A percentile compares a stretch with the other conserved stretches of the same genome.
These are phyloP conservation scores for Regulus satrapa DNA, from an alignment of 2,113 vertebrate genomes.

Conservation along the genomic window DNA sequence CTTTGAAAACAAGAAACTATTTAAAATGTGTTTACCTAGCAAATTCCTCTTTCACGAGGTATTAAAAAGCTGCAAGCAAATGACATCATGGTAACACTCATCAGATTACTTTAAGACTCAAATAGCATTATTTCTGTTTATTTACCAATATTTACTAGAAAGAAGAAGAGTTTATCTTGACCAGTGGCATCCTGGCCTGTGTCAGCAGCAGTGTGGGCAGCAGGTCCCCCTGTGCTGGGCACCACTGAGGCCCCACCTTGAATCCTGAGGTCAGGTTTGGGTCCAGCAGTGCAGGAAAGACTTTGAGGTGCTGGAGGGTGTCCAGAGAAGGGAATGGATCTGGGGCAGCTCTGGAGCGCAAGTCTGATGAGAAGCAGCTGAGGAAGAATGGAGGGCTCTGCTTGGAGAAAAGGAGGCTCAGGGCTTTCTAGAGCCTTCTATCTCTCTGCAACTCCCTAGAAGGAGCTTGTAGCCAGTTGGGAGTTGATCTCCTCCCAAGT, in stretches of 20 bases:
- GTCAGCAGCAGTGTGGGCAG: not conserved
- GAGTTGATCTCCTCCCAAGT: not conserved
- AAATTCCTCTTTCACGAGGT: not conserved
- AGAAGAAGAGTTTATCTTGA: not conserved
- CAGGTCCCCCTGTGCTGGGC: not conserved
- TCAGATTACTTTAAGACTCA: not conserved
- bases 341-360: not conserved
- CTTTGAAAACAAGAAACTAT: not conserved
- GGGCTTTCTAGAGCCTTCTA: not conserved
- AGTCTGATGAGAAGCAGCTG: not conserved
- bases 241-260: not conserved
- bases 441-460: not conserved
- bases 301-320: not conserved
- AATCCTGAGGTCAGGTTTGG: not conserved
- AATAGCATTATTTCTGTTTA: not conserved
- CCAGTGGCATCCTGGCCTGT: not conserved
- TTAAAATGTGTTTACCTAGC: not conserved
- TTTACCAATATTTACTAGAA: not conserved
- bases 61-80: not conserved
- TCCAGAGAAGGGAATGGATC: not conserved
- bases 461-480: not conserved
- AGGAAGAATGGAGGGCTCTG: not conserved
- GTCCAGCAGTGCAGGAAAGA: not conserved
- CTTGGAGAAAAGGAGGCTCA: not conserved
- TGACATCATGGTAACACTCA: not conserved